A percentile compares a stretch with the other conserved stretches of the same genome.
Conservation (phyloP, 2,888 invertebrate species). For the Leptinotarsa rubiginosa region DNA sequence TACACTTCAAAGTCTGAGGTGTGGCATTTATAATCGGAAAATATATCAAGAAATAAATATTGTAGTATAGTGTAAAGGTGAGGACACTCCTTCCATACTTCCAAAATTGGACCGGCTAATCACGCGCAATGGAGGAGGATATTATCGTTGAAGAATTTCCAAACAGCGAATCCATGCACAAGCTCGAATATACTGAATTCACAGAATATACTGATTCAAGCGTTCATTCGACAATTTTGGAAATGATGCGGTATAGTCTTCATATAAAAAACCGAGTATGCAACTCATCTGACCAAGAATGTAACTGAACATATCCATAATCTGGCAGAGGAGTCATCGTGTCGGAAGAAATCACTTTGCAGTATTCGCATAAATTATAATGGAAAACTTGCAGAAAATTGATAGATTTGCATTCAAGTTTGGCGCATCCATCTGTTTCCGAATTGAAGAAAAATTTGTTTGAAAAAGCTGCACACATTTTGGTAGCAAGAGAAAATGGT, state of each 20-base stretch:
- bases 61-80: not conserved
- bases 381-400: not conserved
- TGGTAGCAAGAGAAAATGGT: too few relatives aligned
- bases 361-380: not conserved
- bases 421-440: not conserved
- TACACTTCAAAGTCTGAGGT: not conserved
- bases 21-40: not conserved
- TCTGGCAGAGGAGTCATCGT: not conserved
- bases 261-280: not conserved
- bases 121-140: too few relatives aligned
- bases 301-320: not conserved
- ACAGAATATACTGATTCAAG: not conserved
- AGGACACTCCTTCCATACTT: not conserved
- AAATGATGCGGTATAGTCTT: not conserved
- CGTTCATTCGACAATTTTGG: not conserved
- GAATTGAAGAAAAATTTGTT: not conserved
- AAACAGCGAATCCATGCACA: too few relatives aligned
- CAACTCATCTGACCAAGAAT: not conserved
- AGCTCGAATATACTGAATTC: not conserved
- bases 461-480: too few relatives aligned
- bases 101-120: not conserved
- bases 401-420: not conserved
- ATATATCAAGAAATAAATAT: not conserved
- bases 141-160: too few relatives aligned
- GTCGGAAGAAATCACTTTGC: not conserved